Evolutionary conservation across 2,797 vertebrate genomes (phyloP).

Genomic region (Amblyraja radiata): DNA sequence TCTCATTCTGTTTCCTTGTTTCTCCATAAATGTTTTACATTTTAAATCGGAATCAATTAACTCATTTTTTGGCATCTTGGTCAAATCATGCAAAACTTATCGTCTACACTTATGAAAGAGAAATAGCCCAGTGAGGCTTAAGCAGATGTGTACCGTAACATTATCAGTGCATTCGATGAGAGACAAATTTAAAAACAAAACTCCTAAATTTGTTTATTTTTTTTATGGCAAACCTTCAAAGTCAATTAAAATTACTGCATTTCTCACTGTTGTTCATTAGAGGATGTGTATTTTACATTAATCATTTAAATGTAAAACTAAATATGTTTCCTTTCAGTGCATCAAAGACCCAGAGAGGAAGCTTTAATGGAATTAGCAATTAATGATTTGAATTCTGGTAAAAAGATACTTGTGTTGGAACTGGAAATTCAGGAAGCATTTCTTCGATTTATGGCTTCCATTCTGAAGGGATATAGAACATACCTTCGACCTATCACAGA

Average conservation of each 20-base stretch:
- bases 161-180: background rate
- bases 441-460: conserved; percentile 93
- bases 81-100: background rate
- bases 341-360: conserved; percentile 81
- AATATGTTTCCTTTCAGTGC: conserved; percentile 61
- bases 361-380: conserved; percentile 76
- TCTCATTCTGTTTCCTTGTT: background rate
- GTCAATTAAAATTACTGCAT: too few species aligned
- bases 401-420: conserved; percentile 83
- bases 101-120: background rate
- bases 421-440: conserved; percentile 97
- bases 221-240: background rate
- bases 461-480: conserved; percentile 89
- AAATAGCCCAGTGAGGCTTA: background rate
- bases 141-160: background rate
- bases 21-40: background rate
- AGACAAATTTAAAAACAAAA: background rate
- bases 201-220: background rate
- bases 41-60: background rate
- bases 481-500: conserved; percentile 92
- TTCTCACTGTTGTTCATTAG: background rate
- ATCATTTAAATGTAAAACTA: background rate
- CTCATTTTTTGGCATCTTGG: too few species aligned
- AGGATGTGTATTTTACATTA: background rate
- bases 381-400: conserved; percentile 78